These are phyloP conservation scores for Monarcha castaneiventris DNA, from an alignment of 2,113 vertebrate species.

Conservation along the genomic window DNA sequence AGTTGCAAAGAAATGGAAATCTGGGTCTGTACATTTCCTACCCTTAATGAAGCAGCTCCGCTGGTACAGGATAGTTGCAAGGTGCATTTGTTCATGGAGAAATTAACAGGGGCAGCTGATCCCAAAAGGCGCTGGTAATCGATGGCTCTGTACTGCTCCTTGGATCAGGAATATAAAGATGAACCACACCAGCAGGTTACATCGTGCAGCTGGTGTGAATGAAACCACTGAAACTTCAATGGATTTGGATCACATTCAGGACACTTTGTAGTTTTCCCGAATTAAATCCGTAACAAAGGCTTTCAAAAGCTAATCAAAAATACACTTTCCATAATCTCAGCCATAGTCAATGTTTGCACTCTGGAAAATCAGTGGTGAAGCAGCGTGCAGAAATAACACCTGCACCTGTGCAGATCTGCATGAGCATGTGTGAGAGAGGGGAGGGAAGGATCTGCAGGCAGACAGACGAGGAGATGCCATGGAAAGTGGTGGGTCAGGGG, in stretches of 20 bases:
- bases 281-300: not conserved
- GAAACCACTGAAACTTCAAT: not conserved
- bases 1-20: not conserved
- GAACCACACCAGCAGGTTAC: not conserved
- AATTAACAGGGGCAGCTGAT: not conserved
- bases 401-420: not conserved
- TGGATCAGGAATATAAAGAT: not conserved
- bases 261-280: not conserved
- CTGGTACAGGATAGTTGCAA: not conserved
- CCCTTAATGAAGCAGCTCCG: not conserved
- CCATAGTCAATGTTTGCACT: accelerated
- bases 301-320: not conserved
- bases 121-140: not conserved
- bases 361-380: not conserved
- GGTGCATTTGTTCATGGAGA: not conserved
- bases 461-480: accelerated
- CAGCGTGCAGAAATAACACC: not conserved
- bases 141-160: not conserved
- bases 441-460: not conserved
- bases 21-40: not conserved
- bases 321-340: not conserved
- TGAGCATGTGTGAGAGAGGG: accelerated
- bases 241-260: not conserved
- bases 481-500: not conserved
- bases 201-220: not conserved